Evolutionary conservation across 2,888 invertebrate species (phyloP), one percentile per base, ranked within the genome.

Genomic region (Lithosia quadra): DNA sequence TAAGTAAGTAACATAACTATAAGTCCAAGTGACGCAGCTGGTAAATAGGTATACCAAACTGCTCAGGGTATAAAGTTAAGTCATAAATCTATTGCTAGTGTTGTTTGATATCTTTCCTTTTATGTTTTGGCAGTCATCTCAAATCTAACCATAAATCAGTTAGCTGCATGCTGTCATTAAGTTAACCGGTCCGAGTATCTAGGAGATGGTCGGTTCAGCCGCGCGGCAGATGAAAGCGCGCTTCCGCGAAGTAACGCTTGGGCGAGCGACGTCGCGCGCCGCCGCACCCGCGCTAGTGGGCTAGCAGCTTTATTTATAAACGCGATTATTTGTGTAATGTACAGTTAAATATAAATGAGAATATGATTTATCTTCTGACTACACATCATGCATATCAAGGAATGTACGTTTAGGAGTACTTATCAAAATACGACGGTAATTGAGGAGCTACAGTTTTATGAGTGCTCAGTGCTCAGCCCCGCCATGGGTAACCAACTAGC

Each of bases 201-300:
- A 49, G 64, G 65, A 60, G 67, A 58, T 49, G 49, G 24, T 49
- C 49, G n/a, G n/a, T 58, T 53, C 49, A 53, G 18, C 33, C 28
- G 58, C 53, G 43, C 57, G 33, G 43, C 72, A 87, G 81, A 87
- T 90, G 88, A 90, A 89, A 90, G 90, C 74, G 78, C 65, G 75
- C 64, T 90, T 89, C 90, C 72, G 72, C 79, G 90, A 89, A 88
- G 80, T 69, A 39, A 79, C 81, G 87, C 74, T 78, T 79, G 85
- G 79, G 77, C 81, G 84, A 71, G 74, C 83, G 80, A 79, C 77
- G 81, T 78, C 80, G 79, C 86, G 78, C 79, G 72, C 72, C 85
- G 68, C 77, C 75, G 83, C 63, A 39, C 62, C 63, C 65, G 71
- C 76, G 53, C 70, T 68, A 70, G 79, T 77, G 72, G 57, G 68